Base-by-base conservation (phyloP, 2,888 invertebrate species). In the Neoascia interrupta region DNA sequence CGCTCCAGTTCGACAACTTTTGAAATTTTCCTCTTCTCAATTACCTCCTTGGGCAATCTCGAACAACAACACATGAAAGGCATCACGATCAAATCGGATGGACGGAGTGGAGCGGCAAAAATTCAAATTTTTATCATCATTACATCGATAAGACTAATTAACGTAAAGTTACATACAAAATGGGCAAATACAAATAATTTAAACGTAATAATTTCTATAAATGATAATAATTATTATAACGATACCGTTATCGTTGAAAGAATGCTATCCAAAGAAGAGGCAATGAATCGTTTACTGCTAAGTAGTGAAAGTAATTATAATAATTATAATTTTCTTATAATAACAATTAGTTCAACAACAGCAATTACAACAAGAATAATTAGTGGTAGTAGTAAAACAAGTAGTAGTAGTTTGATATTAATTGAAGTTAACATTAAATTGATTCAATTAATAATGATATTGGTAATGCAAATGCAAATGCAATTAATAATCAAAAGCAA, bases 391-490 rank as follows among this genome's bases (percentile, higher is more conserved):
- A 51, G 31, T 74, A 74, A 16, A 10, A 47, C 36, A 37, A 26
- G 18, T 61, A 45, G 13, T 37, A 31, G 73, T 79, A 79, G 79
- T 66, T 79, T 73, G 45, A 56, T 79, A 79, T 79, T 73, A 73
- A 79, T 79, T 79, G 79, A 79, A 45, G 73, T 79, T 79, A 73
- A 79, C 79, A 79, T 73, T 68, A 79, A 79, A 79, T 79, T 79
- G 49, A 73, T 79, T 79, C 79, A 79, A 73, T 79, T 79, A 79
- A 51, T 73, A 37, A 73, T 68, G 43, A 68, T 73, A 72, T 76
- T 76, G 70, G 61, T 72, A 68, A 72, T 54, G 53, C 34, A 66
- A 49, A 21, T 53, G 51, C 58, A 60, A 37, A 13, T 63, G 41
- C 61, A 63, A 75, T 45, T 58, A 72, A 54, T 72, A 79, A 79